Evolutionary conservation across 2,888 invertebrate species (phyloP).

Genomic region (Polyommatus iphigenia): DNA sequence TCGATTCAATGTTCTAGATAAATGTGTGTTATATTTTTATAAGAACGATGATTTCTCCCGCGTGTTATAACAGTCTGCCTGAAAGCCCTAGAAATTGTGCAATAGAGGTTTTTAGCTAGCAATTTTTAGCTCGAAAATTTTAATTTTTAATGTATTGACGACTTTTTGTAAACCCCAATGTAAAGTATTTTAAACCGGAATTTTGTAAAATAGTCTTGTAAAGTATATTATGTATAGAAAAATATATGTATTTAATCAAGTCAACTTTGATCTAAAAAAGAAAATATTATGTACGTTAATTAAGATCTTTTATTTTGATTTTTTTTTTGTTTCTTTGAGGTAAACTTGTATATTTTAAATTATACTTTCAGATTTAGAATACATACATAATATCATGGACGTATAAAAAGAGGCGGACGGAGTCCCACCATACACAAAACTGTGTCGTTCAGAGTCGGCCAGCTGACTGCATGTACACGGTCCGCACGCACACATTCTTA

Average conservation of each 20-base stretch:
- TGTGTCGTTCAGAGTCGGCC: too few species aligned
- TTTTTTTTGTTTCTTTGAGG: neutral
- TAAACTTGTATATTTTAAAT: neutral
- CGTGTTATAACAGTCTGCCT: conserved; percentile 18
- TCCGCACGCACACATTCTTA: too few species aligned
- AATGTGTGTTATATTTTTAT: conserved; percentile 28
- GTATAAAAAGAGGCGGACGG: too few species aligned
- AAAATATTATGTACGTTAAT: neutral
- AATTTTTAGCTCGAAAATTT: conserved; percentile 15
- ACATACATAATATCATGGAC: neutral
- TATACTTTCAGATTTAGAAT: neutral
- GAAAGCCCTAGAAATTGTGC: conserved; percentile 22
- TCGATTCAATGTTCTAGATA: neutral
- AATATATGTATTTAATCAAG: neutral
- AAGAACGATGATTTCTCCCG: neutral
- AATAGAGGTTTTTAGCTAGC: conserved; percentile 18
- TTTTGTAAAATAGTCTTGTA: neutral
- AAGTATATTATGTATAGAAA: neutral
- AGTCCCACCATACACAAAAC: too few species aligned
- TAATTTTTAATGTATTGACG: conserved; percentile 12
- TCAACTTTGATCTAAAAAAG: neutral
- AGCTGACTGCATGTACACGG: too few species aligned
- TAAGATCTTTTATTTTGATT: neutral
- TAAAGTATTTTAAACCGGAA: neutral
- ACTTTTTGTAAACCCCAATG: neutral